These are phyloP conservation scores for Patella ulyssiponensis DNA, from an alignment of 2,888 invertebrate genomes.

Conservation along the genomic window DNA sequence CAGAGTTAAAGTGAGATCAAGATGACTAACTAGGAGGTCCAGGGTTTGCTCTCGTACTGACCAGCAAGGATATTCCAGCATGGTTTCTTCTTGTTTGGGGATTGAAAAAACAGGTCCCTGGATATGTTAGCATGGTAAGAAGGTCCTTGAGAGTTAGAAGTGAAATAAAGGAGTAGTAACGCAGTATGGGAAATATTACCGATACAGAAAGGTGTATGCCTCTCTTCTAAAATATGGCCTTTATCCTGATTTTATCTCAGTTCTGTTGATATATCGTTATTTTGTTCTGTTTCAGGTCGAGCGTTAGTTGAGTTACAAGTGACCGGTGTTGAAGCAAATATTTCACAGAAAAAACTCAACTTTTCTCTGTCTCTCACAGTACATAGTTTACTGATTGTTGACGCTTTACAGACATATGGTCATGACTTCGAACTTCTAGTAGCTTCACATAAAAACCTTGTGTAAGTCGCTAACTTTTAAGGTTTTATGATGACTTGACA, in stretches of 20 bases:
- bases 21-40: too few relatives aligned
- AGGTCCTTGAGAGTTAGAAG: too few relatives aligned
- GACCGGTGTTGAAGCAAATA: conserved; percentile 85
- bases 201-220: too few relatives aligned
- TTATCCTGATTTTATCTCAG: not conserved
- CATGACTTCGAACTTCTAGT: conserved; percentile 94
- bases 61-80: too few relatives aligned
- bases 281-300: conserved; percentile 76
- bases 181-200: too few relatives aligned
- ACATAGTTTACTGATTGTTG: conserved; percentile 91
- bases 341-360: conserved; percentile 83
- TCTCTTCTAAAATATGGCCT: not conserved
- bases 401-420: conserved; percentile 95
- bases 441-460: conserved; percentile 94
- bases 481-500: too few relatives aligned
- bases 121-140: too few relatives aligned
- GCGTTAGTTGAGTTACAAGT: conserved; percentile 95
- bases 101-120: too few relatives aligned
- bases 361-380: conserved; percentile 87
- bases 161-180: too few relatives aligned
- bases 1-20: too few relatives aligned
- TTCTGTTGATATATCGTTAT: not conserved
- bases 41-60: too few relatives aligned
- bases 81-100: too few relatives aligned
- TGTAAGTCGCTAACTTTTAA: conserved; percentile 74